Percentiles rank a stretch among this genome's conserved stretches.
Evolutionary conservation across 2,888 invertebrate genomes (phyloP).

Genomic region (Xylophagus ater): DNA sequence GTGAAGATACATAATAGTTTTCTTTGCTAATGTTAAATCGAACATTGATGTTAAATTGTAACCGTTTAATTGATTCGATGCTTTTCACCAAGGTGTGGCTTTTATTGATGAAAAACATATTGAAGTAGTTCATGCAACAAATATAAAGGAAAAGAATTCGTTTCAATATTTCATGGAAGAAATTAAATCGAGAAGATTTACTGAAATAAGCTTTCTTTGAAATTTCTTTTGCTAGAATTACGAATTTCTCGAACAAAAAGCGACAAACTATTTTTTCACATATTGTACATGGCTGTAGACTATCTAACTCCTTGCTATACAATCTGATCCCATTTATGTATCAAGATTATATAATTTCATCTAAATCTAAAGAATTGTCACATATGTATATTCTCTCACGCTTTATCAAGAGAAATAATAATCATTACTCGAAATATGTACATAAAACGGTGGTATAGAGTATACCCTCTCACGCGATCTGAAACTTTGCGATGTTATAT

Average conservation of each 20-base stretch:
- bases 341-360: neutral
- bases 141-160: no score
- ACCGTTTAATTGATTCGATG: no score
- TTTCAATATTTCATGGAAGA: no score
- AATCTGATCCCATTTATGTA: neutral
- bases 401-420: no score
- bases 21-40: no score
- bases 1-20: no score
- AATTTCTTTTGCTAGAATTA: neutral
- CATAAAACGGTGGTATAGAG: neutral
- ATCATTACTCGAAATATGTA: conserved; percentile 14
- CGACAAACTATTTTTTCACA: neutral
- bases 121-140: no score
- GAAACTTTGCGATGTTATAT: conserved; percentile 4
- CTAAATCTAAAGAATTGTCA: neutral
- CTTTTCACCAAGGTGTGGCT: no score
- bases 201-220: neutral
- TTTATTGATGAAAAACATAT: no score
- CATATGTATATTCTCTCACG: conserved; percentile 21
- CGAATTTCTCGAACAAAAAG: neutral
- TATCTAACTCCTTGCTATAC: neutral
- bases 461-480: neutral
- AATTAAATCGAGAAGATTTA: no score
- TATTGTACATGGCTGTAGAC: neutral
- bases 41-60: no score